Evolutionary conservation across 2,888 invertebrate species (phyloP).

Genomic region (Melanophora roralis): DNA sequence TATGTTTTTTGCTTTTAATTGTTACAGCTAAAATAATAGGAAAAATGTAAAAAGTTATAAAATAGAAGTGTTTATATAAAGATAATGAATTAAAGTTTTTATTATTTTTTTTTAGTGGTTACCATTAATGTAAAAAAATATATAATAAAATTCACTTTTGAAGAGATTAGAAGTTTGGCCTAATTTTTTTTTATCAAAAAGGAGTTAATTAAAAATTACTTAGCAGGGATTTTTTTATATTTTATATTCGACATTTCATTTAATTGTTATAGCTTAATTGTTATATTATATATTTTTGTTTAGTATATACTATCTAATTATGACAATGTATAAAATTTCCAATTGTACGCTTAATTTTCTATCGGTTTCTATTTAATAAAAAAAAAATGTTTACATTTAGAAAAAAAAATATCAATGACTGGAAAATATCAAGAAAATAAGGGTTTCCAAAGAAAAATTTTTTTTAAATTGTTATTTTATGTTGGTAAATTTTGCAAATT

Average conservation of each 20-base stretch:
- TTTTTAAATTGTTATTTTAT: not conserved
- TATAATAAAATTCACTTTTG: not conserved
- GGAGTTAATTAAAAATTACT: not conserved
- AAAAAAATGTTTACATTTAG: not conserved
- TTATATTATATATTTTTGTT: not conserved
- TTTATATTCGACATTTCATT: conserved; percentile 8
- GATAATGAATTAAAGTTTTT: not conserved
- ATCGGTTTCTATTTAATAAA: not conserved
- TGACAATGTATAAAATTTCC: not conserved
- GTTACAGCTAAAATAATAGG: not conserved
- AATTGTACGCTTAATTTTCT: not conserved
- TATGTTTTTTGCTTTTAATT: not conserved
- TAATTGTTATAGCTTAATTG: not conserved
- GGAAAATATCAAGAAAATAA: not conserved
- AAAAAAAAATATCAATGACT: no score
- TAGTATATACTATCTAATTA: not conserved
- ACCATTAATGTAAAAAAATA: not conserved
- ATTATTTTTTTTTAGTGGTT: not conserved
- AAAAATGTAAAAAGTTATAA: not conserved
- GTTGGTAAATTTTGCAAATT: conserved; percentile 20
- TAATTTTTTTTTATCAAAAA: not conserved
- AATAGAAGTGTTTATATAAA: not conserved
- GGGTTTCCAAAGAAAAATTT: conserved; percentile 1
- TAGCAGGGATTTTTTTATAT: not conserved
- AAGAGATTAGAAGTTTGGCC: conserved; percentile 11